Evolutionary conservation across 2,888 invertebrate genomes (phyloP).

Genomic region (Epirrhoe alternata): DNA sequence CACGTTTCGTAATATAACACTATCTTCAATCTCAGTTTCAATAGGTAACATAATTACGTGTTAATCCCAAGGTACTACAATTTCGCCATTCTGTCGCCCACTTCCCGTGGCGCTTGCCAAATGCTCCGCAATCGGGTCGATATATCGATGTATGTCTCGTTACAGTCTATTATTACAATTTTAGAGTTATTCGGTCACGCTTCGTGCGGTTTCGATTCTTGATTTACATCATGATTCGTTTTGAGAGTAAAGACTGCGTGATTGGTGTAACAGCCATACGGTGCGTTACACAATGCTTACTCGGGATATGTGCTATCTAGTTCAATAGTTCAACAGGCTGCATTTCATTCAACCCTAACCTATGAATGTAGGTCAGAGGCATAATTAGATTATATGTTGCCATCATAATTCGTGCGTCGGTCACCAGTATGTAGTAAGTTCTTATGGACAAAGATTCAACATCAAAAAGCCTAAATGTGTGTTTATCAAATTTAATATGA

Average conservation of each 20-base stretch:
- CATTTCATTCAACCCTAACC: constrained; percentile 32
- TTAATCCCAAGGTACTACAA: constrained; percentile 35
- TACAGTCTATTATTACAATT: constrained; percentile 61
- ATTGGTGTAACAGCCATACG: constrained; percentile 23
- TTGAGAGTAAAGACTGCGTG: constrained; percentile 25
- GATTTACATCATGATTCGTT: constrained; percentile 24
- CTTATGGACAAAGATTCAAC: too few species aligned
- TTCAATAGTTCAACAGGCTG: constrained; percentile 21
- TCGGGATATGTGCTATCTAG: constrained; percentile 4
- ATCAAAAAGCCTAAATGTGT: not conserved
- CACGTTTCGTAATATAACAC: constrained; percentile 7
- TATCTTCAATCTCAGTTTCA: constrained; percentile 19
- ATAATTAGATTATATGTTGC: constrained; percentile 31
- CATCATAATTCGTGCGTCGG: constrained; percentile 19
- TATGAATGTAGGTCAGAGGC: constrained; percentile 29
- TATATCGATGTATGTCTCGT: constrained; percentile 56
- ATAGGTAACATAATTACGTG: constrained; percentile 23
- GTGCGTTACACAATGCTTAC: constrained; percentile 17
- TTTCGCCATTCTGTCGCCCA: constrained; percentile 61
- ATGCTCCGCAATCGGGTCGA: constrained; percentile 62
- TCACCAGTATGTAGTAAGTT: not conserved
- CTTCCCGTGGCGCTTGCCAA: constrained; percentile 73
- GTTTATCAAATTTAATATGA: not conserved
- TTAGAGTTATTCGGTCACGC: constrained; percentile 56
- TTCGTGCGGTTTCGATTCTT: constrained; percentile 42